Percentiles rank a stretch among this genome's conserved stretches.
Evolutionary conservation across 2,113 vertebrate genomes (phyloP).

Genomic region (Scophthalmus maximus): DNA sequence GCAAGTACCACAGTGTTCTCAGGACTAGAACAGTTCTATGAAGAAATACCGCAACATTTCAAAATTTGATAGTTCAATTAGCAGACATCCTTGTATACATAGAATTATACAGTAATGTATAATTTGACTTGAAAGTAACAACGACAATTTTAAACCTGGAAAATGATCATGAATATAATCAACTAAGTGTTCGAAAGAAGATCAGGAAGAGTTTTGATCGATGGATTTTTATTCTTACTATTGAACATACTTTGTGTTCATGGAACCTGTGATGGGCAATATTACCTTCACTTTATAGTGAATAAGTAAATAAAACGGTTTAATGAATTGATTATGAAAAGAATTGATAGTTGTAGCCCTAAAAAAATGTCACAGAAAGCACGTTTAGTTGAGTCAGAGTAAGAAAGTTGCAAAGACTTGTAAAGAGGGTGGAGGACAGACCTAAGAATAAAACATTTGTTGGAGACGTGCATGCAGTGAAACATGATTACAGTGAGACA

Average conservation of each 20-base stretch:
- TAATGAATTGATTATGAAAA: not conserved
- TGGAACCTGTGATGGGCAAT: too few species aligned
- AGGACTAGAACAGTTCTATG: not conserved
- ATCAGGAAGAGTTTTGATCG: too few species aligned
- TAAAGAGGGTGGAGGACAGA: slow-evolving; percentile 12
- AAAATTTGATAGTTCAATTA: too few species aligned
- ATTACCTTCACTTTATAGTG: not conserved
- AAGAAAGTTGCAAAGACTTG: not conserved
- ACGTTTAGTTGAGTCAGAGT: not conserved
- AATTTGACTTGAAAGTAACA: not conserved
- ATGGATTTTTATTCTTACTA: not conserved
- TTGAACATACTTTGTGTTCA: not conserved
- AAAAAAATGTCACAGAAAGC: not conserved
- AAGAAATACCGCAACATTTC: not conserved
- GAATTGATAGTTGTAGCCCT: not conserved
- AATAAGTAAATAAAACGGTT: not conserved
- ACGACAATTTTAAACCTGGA: not conserved
- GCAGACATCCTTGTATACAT: too few species aligned
- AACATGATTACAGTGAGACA: slow-evolving; percentile 4
- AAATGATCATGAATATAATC: not conserved
- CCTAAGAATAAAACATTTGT: not conserved
- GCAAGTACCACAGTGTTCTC: not conserved
- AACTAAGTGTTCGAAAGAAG: not conserved
- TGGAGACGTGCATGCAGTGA: not conserved
- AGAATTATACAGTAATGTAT: not conserved